A percentile compares a stretch with the other conserved stretches of the same genome.
phyloP scores from a whole-genome alignment of 1,140 invertebrate genomes.

The Anastrepha ludens region DNA sequence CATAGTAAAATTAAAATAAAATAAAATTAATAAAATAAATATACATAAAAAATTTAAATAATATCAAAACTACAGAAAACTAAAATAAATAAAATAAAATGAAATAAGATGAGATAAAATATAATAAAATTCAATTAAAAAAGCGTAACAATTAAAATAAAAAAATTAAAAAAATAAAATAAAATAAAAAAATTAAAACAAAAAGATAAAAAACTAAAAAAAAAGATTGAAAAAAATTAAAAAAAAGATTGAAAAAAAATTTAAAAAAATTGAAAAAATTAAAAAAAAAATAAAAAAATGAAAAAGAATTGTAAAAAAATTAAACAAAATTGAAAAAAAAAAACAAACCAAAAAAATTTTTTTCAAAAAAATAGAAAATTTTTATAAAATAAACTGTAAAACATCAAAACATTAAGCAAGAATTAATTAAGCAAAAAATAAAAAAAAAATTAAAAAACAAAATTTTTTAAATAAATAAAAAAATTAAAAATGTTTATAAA shows the following conservation, averaged over 20 bases:
- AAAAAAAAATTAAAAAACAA: too few species aligned
- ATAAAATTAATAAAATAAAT: too few species aligned
- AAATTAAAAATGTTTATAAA: neutral
- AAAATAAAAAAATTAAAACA: neutral
- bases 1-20: too few species aligned
- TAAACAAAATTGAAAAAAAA: neutral
- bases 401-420: too few species aligned
- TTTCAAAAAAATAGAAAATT: too few species aligned
- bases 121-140: neutral
- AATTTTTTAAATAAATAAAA: too few species aligned
- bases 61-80: too few species aligned
- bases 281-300: neutral
- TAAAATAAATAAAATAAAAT: neutral
- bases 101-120: neutral
- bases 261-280: neutral
- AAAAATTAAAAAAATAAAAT: neutral
- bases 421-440: too few species aligned
- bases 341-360: neutral
- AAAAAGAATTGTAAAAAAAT: neutral
- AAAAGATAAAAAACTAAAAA: neutral
- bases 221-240: neutral
- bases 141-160: neutral
- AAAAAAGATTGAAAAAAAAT: neutral
- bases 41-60: too few species aligned
- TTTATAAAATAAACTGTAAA: too few species aligned